These are phyloP conservation scores for Idaea biselata DNA, from an alignment of 2,888 invertebrate genomes.

Conservation along the genomic window DNA sequence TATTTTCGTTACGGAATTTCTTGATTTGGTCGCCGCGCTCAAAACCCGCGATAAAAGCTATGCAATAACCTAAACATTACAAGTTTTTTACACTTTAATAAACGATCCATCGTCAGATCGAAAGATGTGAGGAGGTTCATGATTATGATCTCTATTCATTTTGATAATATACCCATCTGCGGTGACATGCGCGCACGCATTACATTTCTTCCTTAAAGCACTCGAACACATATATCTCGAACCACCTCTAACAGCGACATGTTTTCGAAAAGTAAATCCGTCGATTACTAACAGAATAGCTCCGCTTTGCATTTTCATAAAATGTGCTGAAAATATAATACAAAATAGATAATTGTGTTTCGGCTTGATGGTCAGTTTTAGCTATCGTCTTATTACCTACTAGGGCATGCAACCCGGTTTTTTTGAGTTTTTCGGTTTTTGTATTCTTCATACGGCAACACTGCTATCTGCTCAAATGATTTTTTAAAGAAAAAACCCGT, in stretches of 20 bases:
- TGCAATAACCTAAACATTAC: no score
- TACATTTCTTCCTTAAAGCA: constrained; percentile 14
- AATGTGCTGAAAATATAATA: neutral
- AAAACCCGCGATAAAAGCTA: no score
- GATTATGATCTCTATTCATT: neutral
- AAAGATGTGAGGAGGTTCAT: neutral
- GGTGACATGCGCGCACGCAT: neutral
- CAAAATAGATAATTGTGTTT: neutral
- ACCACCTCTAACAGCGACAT: constrained; percentile 3
- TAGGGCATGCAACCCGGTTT: no score
- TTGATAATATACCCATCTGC: neutral
- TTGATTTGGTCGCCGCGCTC: no score
- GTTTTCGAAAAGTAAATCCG: neutral
- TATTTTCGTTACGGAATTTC: no score
- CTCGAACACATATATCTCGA: constrained; percentile 12
- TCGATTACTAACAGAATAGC: neutral
- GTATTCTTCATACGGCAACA: no score
- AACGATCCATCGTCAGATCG: neutral
- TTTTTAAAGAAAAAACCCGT: no score
- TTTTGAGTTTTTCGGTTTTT: no score
- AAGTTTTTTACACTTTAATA: neutral
- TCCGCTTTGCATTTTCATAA: neutral
- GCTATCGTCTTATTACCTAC: no score
- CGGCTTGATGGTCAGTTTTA: neutral
- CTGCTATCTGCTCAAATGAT: no score